A percentile compares a stretch with the other conserved stretches of the same genome.
Conservation (phyloP, 2,888 invertebrate species). For the Macaria notata region DNA sequence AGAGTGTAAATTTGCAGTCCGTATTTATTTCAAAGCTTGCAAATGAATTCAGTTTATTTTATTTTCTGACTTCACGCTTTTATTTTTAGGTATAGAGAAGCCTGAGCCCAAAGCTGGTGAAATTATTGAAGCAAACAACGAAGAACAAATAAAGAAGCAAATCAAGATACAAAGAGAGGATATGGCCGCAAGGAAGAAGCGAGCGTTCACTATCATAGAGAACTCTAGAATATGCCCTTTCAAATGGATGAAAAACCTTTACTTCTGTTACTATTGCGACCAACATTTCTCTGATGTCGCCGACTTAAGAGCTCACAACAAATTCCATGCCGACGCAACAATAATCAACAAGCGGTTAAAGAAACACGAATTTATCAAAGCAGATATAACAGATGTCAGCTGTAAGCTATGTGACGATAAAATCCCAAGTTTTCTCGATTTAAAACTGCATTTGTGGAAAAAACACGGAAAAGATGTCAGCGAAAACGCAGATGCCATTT, state of each 20-base stretch:
- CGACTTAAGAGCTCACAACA: constrained; percentile 51
- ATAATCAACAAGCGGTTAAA: constrained; percentile 57
- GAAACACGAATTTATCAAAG: constrained; percentile 65
- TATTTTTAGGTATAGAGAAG: constrained; percentile 68
- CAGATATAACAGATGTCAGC: constrained; percentile 58
- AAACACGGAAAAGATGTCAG: constrained; percentile 56
- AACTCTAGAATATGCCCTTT: constrained; percentile 66
- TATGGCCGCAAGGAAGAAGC: constrained; percentile 53
- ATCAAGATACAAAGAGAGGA: constrained; percentile 37
- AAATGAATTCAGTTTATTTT: background rate
- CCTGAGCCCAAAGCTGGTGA: constrained; percentile 18
- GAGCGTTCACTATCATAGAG: constrained; percentile 57
- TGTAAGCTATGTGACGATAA: constrained; percentile 60
- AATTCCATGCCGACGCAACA: constrained; percentile 42
- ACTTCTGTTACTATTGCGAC: constrained; percentile 67
- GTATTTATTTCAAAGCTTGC: too few relatives aligned
- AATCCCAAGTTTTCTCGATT: constrained; percentile 42
- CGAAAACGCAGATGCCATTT: constrained; percentile 49
- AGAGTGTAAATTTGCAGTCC: too few relatives aligned
- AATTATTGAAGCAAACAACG: too few relatives aligned
- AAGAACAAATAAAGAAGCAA: too few relatives aligned
- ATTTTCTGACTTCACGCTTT: constrained; percentile 43
- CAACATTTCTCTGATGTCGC: constrained; percentile 57
- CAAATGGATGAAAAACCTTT: constrained; percentile 67
- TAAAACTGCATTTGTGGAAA: constrained; percentile 59